Evolutionary conservation across 2,113 vertebrate genomes (phyloP).

Genomic region (Anarhynchus alexandrinus): DNA sequence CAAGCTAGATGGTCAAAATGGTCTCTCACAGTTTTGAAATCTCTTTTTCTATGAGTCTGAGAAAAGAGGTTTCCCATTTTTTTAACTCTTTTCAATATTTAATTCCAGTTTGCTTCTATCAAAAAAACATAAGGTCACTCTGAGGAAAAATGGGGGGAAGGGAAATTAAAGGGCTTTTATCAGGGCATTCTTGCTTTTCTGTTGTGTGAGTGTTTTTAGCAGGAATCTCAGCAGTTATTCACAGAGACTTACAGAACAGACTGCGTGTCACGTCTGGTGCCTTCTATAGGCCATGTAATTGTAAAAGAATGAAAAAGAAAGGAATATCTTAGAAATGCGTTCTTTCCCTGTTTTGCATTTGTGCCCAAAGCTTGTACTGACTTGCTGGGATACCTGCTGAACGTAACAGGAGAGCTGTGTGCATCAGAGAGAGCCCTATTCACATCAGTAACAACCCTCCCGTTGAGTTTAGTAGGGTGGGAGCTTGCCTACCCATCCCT

Average conservation of each 20-base stretch:
- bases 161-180: not conserved
- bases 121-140: not conserved
- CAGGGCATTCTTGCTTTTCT: too few relatives aligned
- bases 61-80: not conserved
- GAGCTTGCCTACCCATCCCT: not conserved
- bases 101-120: not conserved
- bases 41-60: not conserved
- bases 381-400: not conserved
- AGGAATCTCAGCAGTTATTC: not conserved
- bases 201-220: not conserved
- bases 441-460: not conserved
- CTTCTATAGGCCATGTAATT: not conserved
- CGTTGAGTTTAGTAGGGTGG: not conserved
- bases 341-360: not conserved
- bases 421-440: not conserved
- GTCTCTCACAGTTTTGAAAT: not conserved
- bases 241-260: not conserved
- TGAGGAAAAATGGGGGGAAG: not conserved
- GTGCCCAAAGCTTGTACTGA: not conserved
- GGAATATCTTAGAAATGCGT: not conserved
- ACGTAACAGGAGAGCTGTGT: not conserved
- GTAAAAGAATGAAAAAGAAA: not conserved
- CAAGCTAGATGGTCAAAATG: not conserved
- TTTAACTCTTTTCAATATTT: not conserved
- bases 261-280: not conserved